Conservation (phyloP, 2,113 vertebrate species). For the Percopsis transmontana region DNA sequence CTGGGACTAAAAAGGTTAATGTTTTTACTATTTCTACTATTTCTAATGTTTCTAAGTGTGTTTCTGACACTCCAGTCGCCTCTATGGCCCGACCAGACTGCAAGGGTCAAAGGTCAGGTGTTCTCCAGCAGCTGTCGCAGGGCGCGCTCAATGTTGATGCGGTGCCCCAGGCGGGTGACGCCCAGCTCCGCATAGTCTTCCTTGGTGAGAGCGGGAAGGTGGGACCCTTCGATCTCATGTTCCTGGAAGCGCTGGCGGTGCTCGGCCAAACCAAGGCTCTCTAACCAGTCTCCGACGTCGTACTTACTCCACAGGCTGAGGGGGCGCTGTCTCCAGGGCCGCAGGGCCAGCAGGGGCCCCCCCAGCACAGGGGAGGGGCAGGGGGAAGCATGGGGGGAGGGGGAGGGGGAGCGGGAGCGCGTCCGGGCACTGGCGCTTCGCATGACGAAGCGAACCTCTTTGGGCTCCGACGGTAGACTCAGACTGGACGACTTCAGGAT, state of each 20-base stretch:
- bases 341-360: constrained; percentile 82
- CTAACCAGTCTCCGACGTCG: constrained; percentile 97
- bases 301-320: constrained; percentile 96
- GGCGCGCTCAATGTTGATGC: constrained; percentile 98
- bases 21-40: too few relatives aligned
- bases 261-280: constrained; percentile 94
- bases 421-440: constrained; percentile 93
- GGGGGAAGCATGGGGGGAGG: constrained; percentile 84
- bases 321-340: constrained; percentile 95
- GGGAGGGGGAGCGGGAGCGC: constrained; percentile 92
- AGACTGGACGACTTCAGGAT: constrained; percentile 98
- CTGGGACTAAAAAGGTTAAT: too few relatives aligned
- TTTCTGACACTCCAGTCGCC: too few relatives aligned
- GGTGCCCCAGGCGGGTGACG: constrained; percentile 95
- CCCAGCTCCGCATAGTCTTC: constrained; percentile 98
- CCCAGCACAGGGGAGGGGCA: constrained; percentile 87
- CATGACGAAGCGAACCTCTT: constrained; percentile 97
- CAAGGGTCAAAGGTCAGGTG: constrained; percentile 73
- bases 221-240: constrained; percentile 96
- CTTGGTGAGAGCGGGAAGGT: constrained; percentile 95
- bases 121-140: constrained; percentile 92
- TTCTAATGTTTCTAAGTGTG: too few relatives aligned
- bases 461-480: constrained; percentile 95
- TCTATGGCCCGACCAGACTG: too few relatives aligned
- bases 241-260: constrained; percentile 97